These are phyloP conservation scores for Microctonus aethiopoides DNA, from an alignment of 2,888 invertebrate species.

Conservation along the genomic window DNA sequence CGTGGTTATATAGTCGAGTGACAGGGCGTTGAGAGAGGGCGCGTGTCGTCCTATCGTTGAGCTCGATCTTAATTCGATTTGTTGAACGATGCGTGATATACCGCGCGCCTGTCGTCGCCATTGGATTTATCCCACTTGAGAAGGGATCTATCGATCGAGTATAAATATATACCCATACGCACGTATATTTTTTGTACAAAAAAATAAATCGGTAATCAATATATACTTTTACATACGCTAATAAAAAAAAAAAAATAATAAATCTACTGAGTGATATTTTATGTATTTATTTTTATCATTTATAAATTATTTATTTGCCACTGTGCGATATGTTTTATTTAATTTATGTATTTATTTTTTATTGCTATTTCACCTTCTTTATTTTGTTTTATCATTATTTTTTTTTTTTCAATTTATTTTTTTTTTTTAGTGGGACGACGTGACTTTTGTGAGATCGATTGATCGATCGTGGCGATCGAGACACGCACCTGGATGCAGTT, in stretches of 20 bases:
- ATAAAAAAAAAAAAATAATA: not conserved
- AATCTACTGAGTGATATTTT: not conserved
- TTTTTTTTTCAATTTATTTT: not conserved
- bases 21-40: slow-evolving; percentile 45
- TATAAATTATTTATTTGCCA: not conserved
- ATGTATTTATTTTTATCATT: not conserved
- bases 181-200: too few species aligned
- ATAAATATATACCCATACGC: not conserved
- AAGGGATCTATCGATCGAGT: slow-evolving; percentile 19
- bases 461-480: slow-evolving; percentile 17
- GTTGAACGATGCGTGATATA: slow-evolving; percentile 34
- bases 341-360: not conserved
- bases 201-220: not conserved
- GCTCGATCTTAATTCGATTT: slow-evolving; percentile 48
- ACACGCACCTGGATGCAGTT: slow-evolving; percentile 30
- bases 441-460: slow-evolving; percentile 11
- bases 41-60: slow-evolving; percentile 44
- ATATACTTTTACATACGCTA: not conserved
- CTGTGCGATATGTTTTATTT: not conserved
- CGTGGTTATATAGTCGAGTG: slow-evolving; percentile 31
- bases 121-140: slow-evolving; percentile 28
- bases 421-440: not conserved
- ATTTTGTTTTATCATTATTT: not conserved
- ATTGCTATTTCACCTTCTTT: not conserved
- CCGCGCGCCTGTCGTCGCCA: slow-evolving; percentile 28